Base-by-base conservation (phyloP, 1,140 invertebrate species). In the Drosophila pseudoobscura region DNA sequence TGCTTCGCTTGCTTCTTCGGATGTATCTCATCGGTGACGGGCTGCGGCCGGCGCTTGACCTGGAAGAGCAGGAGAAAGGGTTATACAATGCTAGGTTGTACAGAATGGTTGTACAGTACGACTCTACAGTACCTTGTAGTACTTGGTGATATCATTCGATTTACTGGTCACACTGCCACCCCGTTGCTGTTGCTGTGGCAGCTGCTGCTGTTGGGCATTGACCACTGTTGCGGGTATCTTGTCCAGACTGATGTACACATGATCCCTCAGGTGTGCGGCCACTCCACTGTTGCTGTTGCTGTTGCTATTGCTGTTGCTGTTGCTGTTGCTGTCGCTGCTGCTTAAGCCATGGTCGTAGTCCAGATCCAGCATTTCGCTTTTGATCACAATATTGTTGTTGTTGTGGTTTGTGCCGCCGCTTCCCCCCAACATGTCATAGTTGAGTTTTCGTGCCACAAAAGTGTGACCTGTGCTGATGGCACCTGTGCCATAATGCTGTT, bases 261-360 rank as follows among this genome's bases (percentile, higher is more conserved):
- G 96, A 92, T 97, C 96, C 66, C 96, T 93, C 66, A 97, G 93
- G 92, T 97, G 96, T 53, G 87, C 78, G 24, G 84, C 83, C n/a
- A 88, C 83, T 9, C 70, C 75, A 39, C 61, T 55, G 46, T 68
- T 76, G 45, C 59, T 82, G 49, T 72, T 58, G 39, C 46, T 54
- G 15, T 57, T 62, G 20, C 47, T 69, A 8, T 57, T 78, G 29
- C 52, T 47, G 43, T 57, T 78, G 29, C 52, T 47, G 43, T 57
- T 78, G 22, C 52, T 47, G 39, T 64, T 77, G 57, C 60, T 78
- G 63, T 71, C 64, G 58, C 66, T 53, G 61, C 57, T 80, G 54
- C 63, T 71, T 29, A 76, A 17, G 3, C 31, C 80, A 31, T 74
- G 76, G 8, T 85, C 78, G 51, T 83, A 79, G 22, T 75, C 83